Base-by-base conservation (phyloP, 2,888 invertebrate genomes). In the Amphipyra berbera region DNA sequence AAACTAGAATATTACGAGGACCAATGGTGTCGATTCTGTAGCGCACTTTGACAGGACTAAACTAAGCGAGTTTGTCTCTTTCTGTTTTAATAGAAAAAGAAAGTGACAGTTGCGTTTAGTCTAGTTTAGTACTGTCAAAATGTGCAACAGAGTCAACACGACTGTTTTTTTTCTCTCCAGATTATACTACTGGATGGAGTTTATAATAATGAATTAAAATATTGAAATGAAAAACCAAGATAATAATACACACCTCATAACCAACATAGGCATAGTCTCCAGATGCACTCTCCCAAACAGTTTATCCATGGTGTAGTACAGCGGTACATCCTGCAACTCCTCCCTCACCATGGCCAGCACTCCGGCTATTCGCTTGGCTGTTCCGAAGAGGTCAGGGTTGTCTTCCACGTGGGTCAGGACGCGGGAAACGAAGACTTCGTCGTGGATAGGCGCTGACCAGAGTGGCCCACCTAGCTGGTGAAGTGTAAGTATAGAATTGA, bases 401-500 rank as follows among this genome's bases (percentile, higher is more conserved):
- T 89, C 83, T 45, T 93, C 88, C 7, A 96, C 93, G 42, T 91
- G 87, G 0, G 82, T 69, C 0, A 98, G 85, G 7, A 99, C 95
- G 45, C 96, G 92, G 0, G 94, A 83, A 0, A 99, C 97, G 91
- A 99, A 99, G 0, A 93, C 88, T 47, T 94, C 91, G 78, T 98
- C 96, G 89, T 99, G 99, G 42, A 99, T 96, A 0, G 97, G 97
- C 0, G 96, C 98, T 0, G 97, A 96, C 99, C 99, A 99, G 75
- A 99, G 97, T 0, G 99, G 99, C 0, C 99, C 99, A 9, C 98
- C 98, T 75, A 98, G 89, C 97, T 98, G 89, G 87, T 41, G 3
- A 21, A 21, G 8, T 1, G 30, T 7, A 30, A 30, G 6, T 6
- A 41, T 41, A 6, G 13, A 14, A n/a, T 6, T 21, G 21, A 21